phyloP scores from a whole-genome alignment of 1,140 invertebrate species.

The Drosophila tropicalis region DNA sequence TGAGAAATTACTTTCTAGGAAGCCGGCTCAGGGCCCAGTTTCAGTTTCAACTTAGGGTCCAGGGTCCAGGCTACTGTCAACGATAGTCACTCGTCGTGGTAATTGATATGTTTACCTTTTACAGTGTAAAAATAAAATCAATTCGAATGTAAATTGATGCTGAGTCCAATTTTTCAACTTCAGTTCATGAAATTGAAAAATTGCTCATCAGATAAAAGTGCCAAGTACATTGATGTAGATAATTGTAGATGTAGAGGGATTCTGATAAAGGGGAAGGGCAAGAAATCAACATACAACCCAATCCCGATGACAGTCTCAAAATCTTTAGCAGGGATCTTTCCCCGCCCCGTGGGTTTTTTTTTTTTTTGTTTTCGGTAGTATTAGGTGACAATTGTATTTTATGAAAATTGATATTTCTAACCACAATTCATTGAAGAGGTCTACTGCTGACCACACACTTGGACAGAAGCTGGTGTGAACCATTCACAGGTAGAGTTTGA shows the following conservation, averaged over 20 bases:
- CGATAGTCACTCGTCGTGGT: slow-evolving; percentile 54
- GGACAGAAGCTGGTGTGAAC: neutral
- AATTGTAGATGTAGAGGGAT: neutral
- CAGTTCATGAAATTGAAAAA: slow-evolving; percentile 73
- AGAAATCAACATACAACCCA: slow-evolving; percentile 36
- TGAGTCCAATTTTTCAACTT: slow-evolving; percentile 69
- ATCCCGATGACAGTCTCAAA: slow-evolving; percentile 56
- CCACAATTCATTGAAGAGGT: slow-evolving; percentile 44
- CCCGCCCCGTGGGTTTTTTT: neutral
- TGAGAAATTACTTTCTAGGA: slow-evolving; percentile 78
- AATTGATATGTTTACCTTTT: slow-evolving; percentile 76
- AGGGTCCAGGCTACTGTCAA: slow-evolving; percentile 57
- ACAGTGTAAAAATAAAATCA: slow-evolving; percentile 56
- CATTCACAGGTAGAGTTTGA: slow-evolving; percentile 45
- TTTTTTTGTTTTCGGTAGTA: neutral
- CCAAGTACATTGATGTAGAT: slow-evolving; percentile 1
- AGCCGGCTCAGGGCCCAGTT: slow-evolving; percentile 37
- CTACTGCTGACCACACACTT: slow-evolving; percentile 58
- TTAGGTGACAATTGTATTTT: slow-evolving; percentile 74
- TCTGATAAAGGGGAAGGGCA: slow-evolving; percentile 12
- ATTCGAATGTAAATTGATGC: slow-evolving; percentile 61
- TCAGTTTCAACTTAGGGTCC: neutral
- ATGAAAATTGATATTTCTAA: slow-evolving; percentile 72
- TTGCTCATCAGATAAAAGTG: slow-evolving; percentile 67
- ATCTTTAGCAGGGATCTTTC: slow-evolving; percentile 35